These are phyloP conservation scores for Macropis europaea DNA, from an alignment of 2,888 invertebrate genomes.

Conservation along the genomic window DNA sequence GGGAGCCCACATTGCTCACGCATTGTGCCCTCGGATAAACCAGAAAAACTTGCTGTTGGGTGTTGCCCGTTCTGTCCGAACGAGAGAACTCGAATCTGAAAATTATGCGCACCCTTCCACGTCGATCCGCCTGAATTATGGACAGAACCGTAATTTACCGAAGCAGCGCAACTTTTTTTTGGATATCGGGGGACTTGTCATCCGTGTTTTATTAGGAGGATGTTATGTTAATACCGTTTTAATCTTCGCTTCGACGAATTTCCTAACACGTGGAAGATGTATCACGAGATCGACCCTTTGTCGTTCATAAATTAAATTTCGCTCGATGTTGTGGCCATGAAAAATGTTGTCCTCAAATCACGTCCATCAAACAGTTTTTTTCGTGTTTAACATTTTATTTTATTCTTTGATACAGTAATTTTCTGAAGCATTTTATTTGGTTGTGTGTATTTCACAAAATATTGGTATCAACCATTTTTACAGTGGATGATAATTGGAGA, in stretches of 20 bases:
- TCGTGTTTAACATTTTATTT: no score
- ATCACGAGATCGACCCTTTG: neutral
- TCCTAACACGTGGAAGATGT: neutral
- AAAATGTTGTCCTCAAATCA: neutral
- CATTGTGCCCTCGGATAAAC: slow-evolving; percentile 23
- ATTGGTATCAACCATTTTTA: no score
- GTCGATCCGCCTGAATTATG: slow-evolving; percentile 21
- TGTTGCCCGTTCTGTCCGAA: slow-evolving; percentile 7
- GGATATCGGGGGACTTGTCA: neutral
- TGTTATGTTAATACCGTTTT: slow-evolving; percentile 18
- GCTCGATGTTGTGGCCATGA: no score
- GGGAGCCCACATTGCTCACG: slow-evolving; percentile 19
- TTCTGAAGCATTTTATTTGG: no score
- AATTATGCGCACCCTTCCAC: slow-evolving; percentile 20
- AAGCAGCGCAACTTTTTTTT: neutral
- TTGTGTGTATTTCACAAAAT: no score
- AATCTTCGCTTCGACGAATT: slow-evolving; percentile 11
- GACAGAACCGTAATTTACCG: slow-evolving; percentile 16
- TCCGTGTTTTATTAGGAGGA: slow-evolving; percentile 17
- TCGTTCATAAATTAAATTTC: neutral
- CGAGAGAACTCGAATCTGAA: slow-evolving; percentile 2
- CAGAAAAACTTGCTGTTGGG: neutral
- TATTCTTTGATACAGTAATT: no score
- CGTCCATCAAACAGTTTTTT: no score
- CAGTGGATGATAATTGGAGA: no score